Conservation (phyloP, 2,888 invertebrate species). For the Alsophila aescularia region DNA sequence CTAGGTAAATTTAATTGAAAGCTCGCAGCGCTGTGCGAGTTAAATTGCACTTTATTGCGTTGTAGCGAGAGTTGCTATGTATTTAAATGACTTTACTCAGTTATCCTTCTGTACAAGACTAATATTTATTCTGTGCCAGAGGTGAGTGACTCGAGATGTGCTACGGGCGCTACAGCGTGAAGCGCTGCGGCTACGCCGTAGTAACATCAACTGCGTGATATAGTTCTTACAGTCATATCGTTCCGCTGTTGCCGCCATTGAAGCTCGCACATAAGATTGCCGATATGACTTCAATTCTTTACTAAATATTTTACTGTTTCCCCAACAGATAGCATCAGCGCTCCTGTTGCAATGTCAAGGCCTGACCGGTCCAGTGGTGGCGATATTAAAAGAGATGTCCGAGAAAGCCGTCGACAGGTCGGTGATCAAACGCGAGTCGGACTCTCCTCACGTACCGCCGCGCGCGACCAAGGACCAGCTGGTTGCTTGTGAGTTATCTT, state of each 20-base stretch:
- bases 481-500: slow-evolving; percentile 49
- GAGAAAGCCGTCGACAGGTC: slow-evolving; percentile 32
- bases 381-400: slow-evolving; percentile 56
- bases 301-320: not conserved
- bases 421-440: slow-evolving; percentile 41
- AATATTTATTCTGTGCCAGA: slow-evolving; percentile 43
- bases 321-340: slow-evolving; percentile 53
- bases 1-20: no score
- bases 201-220: no score
- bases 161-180: not conserved
- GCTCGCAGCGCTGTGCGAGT: no score
- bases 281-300: no score
- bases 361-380: slow-evolving; percentile 59
- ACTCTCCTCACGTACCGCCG: slow-evolving; percentile 44
- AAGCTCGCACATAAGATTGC: no score
- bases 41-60: no score
- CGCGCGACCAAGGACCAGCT: slow-evolving; percentile 59
- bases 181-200: not conserved
- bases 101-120: no score
- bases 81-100: no score
- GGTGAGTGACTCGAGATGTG: slow-evolving; percentile 33
- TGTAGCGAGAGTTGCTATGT: no score
- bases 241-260: no score
- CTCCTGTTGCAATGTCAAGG: slow-evolving; percentile 60
- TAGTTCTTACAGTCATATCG: no score